Evolutionary conservation across 2,797 vertebrate genomes (phyloP).

Genomic region (Kryptolebias ocellatus): DNA sequence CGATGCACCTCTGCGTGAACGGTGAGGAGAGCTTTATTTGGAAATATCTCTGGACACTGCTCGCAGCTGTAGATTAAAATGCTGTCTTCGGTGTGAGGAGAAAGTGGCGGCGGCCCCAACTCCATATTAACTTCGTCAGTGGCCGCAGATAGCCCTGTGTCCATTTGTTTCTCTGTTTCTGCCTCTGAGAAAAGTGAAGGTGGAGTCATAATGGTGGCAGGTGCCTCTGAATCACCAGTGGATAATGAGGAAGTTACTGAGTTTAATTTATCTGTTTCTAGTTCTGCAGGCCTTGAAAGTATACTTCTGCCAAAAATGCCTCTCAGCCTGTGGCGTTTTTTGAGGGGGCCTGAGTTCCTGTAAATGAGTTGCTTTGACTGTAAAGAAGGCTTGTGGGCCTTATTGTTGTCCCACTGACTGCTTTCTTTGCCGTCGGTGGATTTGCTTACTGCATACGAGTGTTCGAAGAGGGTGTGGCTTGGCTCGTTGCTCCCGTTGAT

Average conservation of each 20-base stretch:
- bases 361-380: slow-evolving; percentile 73
- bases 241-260: slow-evolving; percentile 43
- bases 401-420: slow-evolving; percentile 64
- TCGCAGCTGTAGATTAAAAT: slow-evolving; percentile 85
- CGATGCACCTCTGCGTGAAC: slow-evolving; percentile 90
- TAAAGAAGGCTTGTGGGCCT: slow-evolving; percentile 57
- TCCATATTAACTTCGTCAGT: slow-evolving; percentile 60
- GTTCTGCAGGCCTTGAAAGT: slow-evolving; percentile 57
- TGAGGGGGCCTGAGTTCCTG: slow-evolving; percentile 80
- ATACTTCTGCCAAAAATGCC: slow-evolving; percentile 58
- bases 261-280: slow-evolving; percentile 52
- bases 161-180: slow-evolving; percentile 57
- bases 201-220: slow-evolving; percentile 46
- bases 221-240: slow-evolving; percentile 39
- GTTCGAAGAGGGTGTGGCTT: slow-evolving; percentile 89
- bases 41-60: slow-evolving; percentile 88
- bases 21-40: slow-evolving; percentile 82
- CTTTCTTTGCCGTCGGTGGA: slow-evolving; percentile 67
- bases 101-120: slow-evolving; percentile 73
- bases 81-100: slow-evolving; percentile 74
- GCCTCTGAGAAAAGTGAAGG: slow-evolving; percentile 65
- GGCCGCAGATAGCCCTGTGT: slow-evolving; percentile 41
- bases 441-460: slow-evolving; percentile 92
- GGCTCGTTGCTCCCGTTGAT: slow-evolving; percentile 83
- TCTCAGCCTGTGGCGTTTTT: slow-evolving; percentile 82